Base-by-base conservation (phyloP, 2,797 vertebrate species). In the Pangasius larnaudii region DNA sequence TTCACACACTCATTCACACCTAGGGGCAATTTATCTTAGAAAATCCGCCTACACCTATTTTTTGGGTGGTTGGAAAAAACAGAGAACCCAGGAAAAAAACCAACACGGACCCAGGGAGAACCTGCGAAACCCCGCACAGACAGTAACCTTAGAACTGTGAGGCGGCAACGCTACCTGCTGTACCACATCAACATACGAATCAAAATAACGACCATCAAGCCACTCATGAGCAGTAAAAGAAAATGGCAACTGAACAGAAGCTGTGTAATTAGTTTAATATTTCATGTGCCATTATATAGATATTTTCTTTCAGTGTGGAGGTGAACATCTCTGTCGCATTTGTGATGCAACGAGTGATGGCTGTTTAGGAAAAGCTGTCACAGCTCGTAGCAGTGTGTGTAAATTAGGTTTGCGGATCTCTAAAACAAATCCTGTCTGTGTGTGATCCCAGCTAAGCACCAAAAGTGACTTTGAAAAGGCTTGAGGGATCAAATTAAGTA, bases 401-500 rank as follows among this genome's bases (percentile, higher is more conserved):
- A 39, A 81, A 61, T 81, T 42, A 81, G 56, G 19, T 83, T 67
- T 53, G 27, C 11, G 18, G 82, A 36, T 84, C 63, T 67, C 84
- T 89, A 77, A 89, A 61, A 84, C 75, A 71, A 89, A 89, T 90
- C 87, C 83, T 63, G 58, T 61, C 59, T 90, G 87, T 65, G 51
- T 89, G 30, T 78, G 56, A 67, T 77, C 88, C 5, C 19, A 90
- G 65, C 77, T 59, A 86, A 92, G 91, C 90, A 91, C 92, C 86
- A 88, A 94, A 94, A 94, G 83, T 92, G 91, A 92, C 90, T 95
- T 91, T 94, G 92, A 94, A 93, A 84, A 94, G 88, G 90, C 92
- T 91, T 87, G 86, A 81, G 90, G 91, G 92, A 91, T 95, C 92
- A 94, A 92, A 95, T 94, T 89, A 95, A 95, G 92, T 93, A 92